These are phyloP conservation scores for Amphibalanus amphitrite DNA, from an alignment of 1,140 invertebrate species.

Conservation along the genomic window DNA sequence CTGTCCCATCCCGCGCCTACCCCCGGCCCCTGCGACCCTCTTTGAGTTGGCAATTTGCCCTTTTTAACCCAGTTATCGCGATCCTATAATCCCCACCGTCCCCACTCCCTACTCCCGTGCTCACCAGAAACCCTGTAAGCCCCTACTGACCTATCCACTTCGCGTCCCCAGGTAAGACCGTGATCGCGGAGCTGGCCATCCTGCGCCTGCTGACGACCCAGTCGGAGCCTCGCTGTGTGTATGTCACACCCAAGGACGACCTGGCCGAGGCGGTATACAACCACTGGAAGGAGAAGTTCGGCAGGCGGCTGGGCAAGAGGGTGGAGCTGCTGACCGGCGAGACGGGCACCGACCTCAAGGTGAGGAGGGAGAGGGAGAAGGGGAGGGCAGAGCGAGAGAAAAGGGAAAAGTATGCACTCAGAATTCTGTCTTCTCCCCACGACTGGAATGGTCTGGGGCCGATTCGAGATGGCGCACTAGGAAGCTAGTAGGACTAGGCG, in stretches of 20 bases:
- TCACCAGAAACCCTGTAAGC: neutral
- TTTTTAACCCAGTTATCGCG: too few species aligned
- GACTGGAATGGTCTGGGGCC: too few species aligned
- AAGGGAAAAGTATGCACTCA: too few species aligned
- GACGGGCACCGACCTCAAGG: constrained; percentile 89
- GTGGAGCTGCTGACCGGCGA: constrained; percentile 90
- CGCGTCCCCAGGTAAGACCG: constrained; percentile 96
- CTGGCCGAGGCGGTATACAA: constrained; percentile 77
- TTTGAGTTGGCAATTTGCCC: too few species aligned
- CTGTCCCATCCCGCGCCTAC: too few species aligned
- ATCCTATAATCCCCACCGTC: neutral
- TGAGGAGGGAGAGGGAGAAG: neutral
- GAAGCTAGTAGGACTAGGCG: too few species aligned
- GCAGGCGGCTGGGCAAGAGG: constrained; percentile 44
- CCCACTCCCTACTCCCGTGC: neutral
- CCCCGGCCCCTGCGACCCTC: too few species aligned
- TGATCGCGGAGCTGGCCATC: constrained; percentile 93
- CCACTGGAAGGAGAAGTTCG: constrained; percentile 85
- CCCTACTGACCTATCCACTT: neutral
- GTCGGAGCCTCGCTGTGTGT: constrained; percentile 51
- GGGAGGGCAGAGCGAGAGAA: too few species aligned
- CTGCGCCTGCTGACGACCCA: constrained; percentile 66
- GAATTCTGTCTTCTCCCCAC: too few species aligned
- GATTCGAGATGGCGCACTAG: too few species aligned
- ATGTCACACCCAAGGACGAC: constrained; percentile 79